Evolutionary conservation across 2,797 vertebrate genomes (phyloP).

Genomic region (Lagorchestes hirsutus): DNA sequence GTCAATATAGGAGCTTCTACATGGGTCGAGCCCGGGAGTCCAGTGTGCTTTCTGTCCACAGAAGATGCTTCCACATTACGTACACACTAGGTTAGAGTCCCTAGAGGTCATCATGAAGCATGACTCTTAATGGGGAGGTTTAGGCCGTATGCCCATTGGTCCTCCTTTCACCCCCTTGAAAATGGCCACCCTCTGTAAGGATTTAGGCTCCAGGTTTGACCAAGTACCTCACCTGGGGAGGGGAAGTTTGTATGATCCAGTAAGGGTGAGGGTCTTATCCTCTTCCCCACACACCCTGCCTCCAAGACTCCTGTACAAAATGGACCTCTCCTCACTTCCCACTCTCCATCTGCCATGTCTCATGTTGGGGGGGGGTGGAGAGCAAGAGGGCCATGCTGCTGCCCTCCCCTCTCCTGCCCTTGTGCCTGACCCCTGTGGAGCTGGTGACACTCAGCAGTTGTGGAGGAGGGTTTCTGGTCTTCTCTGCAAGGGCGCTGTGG

Average conservation of each 20-base stretch:
- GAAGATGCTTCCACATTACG: background rate
- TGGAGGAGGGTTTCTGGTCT: slow-evolving; percentile 36
- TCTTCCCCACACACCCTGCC: no score
- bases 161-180: no score
- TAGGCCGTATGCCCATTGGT: background rate
- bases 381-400: background rate
- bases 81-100: background rate
- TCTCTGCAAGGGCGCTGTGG: slow-evolving; percentile 87
- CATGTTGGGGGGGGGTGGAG: background rate
- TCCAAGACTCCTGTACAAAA: background rate
- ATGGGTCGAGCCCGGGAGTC: background rate
- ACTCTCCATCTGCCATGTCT: background rate
- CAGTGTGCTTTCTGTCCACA: background rate
- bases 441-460: background rate
- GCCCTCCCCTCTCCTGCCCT: background rate
- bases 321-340: background rate
- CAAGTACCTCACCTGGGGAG: background rate
- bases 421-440: background rate
- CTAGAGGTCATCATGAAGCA: background rate
- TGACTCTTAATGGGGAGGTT: background rate
- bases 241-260: background rate
- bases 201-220: background rate
- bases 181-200: background rate
- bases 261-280: background rate
- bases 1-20: background rate